phyloP scores from a whole-genome alignment of 2,888 invertebrate species.

The Calephelis perditalis region DNA sequence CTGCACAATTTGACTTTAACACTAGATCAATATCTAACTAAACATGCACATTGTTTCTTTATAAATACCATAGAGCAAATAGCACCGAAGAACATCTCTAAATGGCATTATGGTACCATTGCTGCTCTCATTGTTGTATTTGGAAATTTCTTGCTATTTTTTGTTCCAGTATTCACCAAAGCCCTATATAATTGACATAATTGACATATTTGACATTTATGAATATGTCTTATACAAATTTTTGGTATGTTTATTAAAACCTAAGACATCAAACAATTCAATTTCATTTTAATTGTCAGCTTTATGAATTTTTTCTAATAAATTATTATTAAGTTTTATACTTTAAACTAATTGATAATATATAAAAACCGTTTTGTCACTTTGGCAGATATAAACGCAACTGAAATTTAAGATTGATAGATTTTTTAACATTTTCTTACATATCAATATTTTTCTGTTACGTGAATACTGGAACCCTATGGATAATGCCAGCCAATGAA shows the following conservation, averaged over 20 bases:
- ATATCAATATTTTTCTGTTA: neutral
- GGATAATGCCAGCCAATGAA: slow-evolving; percentile 27
- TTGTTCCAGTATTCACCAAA: slow-evolving; percentile 61
- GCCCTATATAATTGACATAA: neutral
- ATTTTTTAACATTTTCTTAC: too few species aligned
- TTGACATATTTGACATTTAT: too few species aligned
- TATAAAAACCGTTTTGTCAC: too few species aligned
- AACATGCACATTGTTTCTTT: neutral
- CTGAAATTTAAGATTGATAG: too few species aligned
- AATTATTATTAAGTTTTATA: too few species aligned
- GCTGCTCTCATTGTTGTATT: slow-evolving; percentile 40
- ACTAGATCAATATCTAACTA: neutral
- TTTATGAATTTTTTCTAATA: too few species aligned
- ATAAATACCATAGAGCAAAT: slow-evolving; percentile 43
- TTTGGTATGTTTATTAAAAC: too few species aligned
- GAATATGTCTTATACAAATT: too few species aligned
- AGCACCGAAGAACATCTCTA: slow-evolving; percentile 53
- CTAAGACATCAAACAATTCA: too few species aligned
- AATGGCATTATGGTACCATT: slow-evolving; percentile 58
- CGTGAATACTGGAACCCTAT: slow-evolving; percentile 55
- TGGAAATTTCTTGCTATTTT: slow-evolving; percentile 1
- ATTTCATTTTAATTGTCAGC: too few species aligned
- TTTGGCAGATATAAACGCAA: too few species aligned
- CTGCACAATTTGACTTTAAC: neutral
- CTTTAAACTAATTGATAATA: too few species aligned